A percentile compares a stretch with the other conserved stretches of the same genome.
Conservation (phyloP, 2,888 invertebrate species). For the Heliconius ethilla region DNA sequence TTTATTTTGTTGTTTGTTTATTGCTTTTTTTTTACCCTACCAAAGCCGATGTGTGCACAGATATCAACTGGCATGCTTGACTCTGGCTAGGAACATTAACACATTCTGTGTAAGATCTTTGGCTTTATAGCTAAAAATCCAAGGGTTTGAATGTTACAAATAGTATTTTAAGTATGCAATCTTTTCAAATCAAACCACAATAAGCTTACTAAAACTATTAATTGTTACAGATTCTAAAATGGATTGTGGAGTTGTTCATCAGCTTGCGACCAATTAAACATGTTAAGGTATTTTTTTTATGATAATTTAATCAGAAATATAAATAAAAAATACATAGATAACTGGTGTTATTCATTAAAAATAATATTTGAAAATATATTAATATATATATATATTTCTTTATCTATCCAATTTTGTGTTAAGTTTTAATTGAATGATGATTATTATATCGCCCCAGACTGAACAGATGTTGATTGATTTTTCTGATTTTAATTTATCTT, state of each 20-base stretch:
- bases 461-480: conserved; percentile 37
- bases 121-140: conserved; percentile 56
- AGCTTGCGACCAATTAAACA: background rate
- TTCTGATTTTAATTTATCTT: background rate
- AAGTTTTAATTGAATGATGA: conserved; percentile 26
- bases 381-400: no score
- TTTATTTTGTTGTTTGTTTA: background rate
- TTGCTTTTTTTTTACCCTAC: conserved; percentile 62
- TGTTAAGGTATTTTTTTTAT: background rate
- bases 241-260: background rate
- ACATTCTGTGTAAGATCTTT: conserved; percentile 70
- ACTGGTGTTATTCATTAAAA: background rate
- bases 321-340: background rate
- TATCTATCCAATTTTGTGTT: background rate
- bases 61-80: conserved; percentile 64
- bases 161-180: background rate
- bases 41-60: conserved; percentile 78
- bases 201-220: background rate
- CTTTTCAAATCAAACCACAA: background rate
- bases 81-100: conserved; percentile 79
- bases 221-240: background rate
- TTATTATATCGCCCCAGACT: conserved; percentile 39
- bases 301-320: background rate
- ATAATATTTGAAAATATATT: no score
- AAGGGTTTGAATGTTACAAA: conserved; percentile 42